These are phyloP conservation scores for Drosophila subpulchrella DNA, from an alignment of 1,140 invertebrate species.

Conservation along the genomic window DNA sequence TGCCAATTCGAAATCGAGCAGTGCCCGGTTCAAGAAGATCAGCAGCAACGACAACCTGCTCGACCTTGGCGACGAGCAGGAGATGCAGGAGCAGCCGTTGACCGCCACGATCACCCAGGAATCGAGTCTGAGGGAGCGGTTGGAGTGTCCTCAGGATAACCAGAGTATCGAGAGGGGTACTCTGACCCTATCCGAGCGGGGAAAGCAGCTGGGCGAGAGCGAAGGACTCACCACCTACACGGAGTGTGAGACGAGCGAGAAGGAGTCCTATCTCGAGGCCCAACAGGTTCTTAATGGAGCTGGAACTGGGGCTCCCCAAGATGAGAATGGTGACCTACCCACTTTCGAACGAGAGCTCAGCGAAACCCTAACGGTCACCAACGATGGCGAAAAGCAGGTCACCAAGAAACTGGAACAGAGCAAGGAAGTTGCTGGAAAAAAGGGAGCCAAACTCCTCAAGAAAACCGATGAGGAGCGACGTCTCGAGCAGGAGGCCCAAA, in stretches of 20 bases:
- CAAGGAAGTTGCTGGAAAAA: conserved; percentile 61
- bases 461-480: conserved; percentile 77
- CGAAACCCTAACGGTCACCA: conserved; percentile 66
- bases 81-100: conserved; percentile 72
- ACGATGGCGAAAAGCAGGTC: conserved; percentile 76
- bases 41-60: conserved; percentile 79
- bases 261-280: conserved; percentile 66
- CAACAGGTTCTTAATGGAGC: conserved; percentile 55
- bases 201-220: conserved; percentile 71
- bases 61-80: conserved; percentile 65
- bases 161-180: conserved; percentile 83
- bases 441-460: conserved; percentile 69
- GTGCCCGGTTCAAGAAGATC: conserved; percentile 79
- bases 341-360: conserved; percentile 62
- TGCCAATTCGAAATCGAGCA: conserved; percentile 73
- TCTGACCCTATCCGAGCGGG: conserved; percentile 84
- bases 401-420: conserved; percentile 63
- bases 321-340: conserved; percentile 25
- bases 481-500: conserved; percentile 76
- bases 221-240: conserved; percentile 59
- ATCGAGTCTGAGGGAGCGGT: conserved; percentile 73
- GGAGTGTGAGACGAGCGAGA: conserved; percentile 71
- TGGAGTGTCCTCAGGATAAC: conserved; percentile 81
- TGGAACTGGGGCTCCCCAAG: neutral
- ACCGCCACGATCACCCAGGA: conserved; percentile 81